Evolutionary conservation across 2,113 vertebrate genomes (phyloP).

Genomic region (Natator depressus): DNA sequence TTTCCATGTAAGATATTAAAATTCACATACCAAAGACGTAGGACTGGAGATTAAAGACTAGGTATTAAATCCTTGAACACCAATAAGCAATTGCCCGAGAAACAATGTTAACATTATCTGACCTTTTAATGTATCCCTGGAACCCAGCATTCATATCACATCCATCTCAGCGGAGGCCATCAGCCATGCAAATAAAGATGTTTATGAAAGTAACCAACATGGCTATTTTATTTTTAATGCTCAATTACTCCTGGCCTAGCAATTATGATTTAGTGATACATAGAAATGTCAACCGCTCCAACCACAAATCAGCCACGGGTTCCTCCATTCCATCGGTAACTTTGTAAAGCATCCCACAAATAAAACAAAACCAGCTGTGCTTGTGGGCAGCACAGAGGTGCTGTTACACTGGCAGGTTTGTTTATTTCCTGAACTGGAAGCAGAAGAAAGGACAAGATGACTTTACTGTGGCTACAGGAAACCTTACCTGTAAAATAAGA

Average conservation of each 20-base stretch:
- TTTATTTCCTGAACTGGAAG: background rate
- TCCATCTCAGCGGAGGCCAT: background rate
- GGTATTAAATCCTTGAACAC: background rate
- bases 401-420: background rate
- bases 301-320: background rate
- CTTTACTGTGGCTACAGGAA: background rate
- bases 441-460: background rate
- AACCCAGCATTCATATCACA: background rate
- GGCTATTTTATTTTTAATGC: background rate
- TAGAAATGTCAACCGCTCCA: background rate
- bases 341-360: background rate
- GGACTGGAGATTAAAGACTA: background rate
- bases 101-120: background rate
- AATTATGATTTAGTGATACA: background rate
- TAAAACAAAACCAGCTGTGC: background rate
- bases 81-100: background rate
- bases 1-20: background rate
- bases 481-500: background rate
- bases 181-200: background rate
- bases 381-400: background rate
- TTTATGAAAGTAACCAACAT: rapidly evolving
- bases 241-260: background rate
- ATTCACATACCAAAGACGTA: rapidly evolving
- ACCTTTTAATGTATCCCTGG: rapidly evolving
- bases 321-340: background rate